Conservation (phyloP, 2,888 invertebrate species). For the Epiblema foenella region DNA sequence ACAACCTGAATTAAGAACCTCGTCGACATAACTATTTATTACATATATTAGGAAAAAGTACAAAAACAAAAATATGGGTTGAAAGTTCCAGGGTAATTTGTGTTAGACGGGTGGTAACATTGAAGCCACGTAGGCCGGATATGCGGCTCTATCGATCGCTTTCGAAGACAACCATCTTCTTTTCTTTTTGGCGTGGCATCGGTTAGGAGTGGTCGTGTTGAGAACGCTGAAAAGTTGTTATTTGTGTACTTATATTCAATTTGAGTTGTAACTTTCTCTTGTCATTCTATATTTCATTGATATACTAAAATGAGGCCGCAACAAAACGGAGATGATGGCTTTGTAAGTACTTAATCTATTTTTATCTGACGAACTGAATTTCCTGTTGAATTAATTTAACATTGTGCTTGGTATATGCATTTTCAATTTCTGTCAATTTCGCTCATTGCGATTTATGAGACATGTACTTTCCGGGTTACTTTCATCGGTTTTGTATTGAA, state of each 20-base stretch:
- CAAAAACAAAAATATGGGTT: background rate
- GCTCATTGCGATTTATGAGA: background rate
- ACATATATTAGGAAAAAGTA: background rate
- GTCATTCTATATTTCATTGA: conserved; percentile 28
- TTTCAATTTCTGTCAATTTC: background rate
- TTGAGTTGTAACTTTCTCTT: conserved; percentile 27
- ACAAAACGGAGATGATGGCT: conserved; percentile 79
- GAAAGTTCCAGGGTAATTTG: background rate
- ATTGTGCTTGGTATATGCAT: background rate
- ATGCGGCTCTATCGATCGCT: conserved; percentile 16
- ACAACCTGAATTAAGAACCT: background rate
- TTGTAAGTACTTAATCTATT: conserved; percentile 66
- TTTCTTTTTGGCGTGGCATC: conserved; percentile 79
- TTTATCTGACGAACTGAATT: conserved; percentile 14
- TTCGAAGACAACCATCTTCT: conserved; percentile 16
- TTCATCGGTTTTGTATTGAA: background rate
- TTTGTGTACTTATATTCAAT: conserved; percentile 29
- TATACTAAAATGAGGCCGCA: conserved; percentile 71
- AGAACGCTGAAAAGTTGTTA: conserved; percentile 51
- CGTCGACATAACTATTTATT: background rate
- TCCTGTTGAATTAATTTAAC: background rate
- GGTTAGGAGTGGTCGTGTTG: conserved; percentile 54
- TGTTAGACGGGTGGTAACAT: conserved; percentile 17
- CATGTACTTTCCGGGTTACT: no score
- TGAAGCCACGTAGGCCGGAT: conserved; percentile 36